Evolutionary conservation across 2,888 invertebrate genomes (phyloP).

Genomic region (Frankliniella fusca): DNA sequence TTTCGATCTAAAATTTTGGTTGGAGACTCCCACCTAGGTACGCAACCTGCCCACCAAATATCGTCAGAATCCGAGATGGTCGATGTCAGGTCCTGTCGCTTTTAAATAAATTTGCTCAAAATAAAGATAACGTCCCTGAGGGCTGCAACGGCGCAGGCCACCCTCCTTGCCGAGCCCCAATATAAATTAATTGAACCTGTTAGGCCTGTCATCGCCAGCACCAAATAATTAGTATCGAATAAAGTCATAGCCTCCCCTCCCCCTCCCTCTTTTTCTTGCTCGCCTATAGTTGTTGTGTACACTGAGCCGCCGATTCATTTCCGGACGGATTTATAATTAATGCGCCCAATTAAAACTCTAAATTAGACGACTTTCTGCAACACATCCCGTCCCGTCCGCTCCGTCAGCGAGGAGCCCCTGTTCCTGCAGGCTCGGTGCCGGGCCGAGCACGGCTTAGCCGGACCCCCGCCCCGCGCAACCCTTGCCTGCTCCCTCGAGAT

Average conservation of each 20-base stretch:
- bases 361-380: slow-evolving; percentile 6
- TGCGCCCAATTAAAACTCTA: slow-evolving; percentile 3
- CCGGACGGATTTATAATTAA: slow-evolving; percentile 1
- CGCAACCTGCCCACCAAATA: too few relatives aligned
- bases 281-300: background rate
- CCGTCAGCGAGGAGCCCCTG: background rate
- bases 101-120: background rate
- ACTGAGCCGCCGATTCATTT: background rate
- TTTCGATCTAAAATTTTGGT: too few relatives aligned
- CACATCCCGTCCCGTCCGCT: background rate
- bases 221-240: slow-evolving; percentile 9
- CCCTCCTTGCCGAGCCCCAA: background rate
- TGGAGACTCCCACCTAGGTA: too few relatives aligned
- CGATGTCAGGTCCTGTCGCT: too few relatives aligned
- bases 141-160: background rate
- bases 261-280: background rate
- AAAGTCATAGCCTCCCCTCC: background rate
- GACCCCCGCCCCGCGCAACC: background rate
- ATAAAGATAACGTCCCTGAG: background rate
- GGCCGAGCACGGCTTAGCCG: too few relatives aligned
- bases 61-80: too few relatives aligned
- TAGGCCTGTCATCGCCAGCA: background rate
- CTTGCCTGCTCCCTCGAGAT: background rate
- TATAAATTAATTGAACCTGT: background rate
- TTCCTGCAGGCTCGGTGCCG: too few relatives aligned